These are phyloP conservation scores for Hydraecia micacea DNA, from an alignment of 2,888 invertebrate species.

Conservation along the genomic window DNA sequence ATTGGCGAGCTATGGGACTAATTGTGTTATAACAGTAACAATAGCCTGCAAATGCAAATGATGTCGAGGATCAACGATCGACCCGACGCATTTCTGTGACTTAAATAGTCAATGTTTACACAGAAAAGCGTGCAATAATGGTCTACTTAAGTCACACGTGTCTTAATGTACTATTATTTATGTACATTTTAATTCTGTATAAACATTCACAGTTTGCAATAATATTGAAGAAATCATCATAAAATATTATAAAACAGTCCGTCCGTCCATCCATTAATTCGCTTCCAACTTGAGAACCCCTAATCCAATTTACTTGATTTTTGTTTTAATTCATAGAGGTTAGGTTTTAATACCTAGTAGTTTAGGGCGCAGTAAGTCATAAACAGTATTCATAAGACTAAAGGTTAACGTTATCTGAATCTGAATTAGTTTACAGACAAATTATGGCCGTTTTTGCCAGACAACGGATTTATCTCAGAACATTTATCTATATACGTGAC, in stretches of 20 bases:
- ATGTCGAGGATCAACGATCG: neutral
- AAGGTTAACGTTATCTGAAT: slow-evolving; percentile 24
- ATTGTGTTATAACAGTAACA: slow-evolving; percentile 44
- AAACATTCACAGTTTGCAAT: neutral
- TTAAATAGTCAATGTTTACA: no score
- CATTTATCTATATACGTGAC: slow-evolving; percentile 38
- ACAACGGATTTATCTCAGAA: slow-evolving; percentile 28
- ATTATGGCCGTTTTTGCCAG: slow-evolving; percentile 15
- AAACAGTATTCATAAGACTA: neutral
- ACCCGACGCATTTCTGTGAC: no score
- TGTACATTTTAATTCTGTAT: no score
- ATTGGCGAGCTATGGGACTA: slow-evolving; percentile 20
- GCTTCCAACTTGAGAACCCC: neutral
- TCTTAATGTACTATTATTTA: no score
- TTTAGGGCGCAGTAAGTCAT: no score
- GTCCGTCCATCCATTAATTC: neutral
- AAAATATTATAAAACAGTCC: neutral
- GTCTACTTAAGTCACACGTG: no score
- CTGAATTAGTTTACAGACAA: slow-evolving; percentile 18
- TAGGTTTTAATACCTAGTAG: neutral
- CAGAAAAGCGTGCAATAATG: no score
- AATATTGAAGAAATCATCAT: neutral
- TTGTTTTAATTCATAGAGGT: neutral
- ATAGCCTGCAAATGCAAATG: slow-evolving; percentile 23
- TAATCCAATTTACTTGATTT: neutral